Evolutionary conservation across 2,888 invertebrate species (phyloP), one percentile per base, ranked within the genome.

Genomic region (Calameuta idolon): DNA sequence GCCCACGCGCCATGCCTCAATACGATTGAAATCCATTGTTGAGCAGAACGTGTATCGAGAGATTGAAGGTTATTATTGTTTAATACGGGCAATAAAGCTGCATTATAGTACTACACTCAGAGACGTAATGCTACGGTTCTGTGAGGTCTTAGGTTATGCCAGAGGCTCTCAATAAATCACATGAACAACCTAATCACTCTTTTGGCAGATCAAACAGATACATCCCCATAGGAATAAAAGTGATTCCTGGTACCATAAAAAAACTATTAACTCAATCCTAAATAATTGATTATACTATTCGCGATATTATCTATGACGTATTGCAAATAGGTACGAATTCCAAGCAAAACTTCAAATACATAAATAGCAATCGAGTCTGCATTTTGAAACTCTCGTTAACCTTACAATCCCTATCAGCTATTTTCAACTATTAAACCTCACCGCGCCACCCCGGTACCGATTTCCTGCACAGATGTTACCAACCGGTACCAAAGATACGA

Each of bases 31-130:
- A 85, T 83, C 84, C 84, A 85, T 87, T 87, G 87, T 85, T 83
- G 83, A 79, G 79, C 79, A 80, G 76, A 81, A 33, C 81, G 80
- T 76, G 76, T 76, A 83, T 81, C 79, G 76, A 77, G 78, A 84
- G 84, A 87, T 86, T 85, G 85, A 84, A 82, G 85, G 85, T 86
- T 86, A 86, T 87, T 85, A 85, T 86, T 85, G 84, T 84, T 87
- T 86, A 87, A 85, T 88, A 83, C 84, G 80, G 81, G 84, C 84
- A 85, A 85, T 86, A 84, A 85, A 82, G 82, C 80, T 80, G 81
- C 83, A 85, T 86, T 86, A 85, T 82, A 80, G 82, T 83, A 76
- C 80, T 78, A 80, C 78, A 81, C 81, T 81, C 78, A 81, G 74
- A 76, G 79, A 81, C 69, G 83, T 82, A 83, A 84, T 83, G 75